Base-by-base conservation (phyloP, 1,140 invertebrate species). In the Diploscapter pachys region DNA sequence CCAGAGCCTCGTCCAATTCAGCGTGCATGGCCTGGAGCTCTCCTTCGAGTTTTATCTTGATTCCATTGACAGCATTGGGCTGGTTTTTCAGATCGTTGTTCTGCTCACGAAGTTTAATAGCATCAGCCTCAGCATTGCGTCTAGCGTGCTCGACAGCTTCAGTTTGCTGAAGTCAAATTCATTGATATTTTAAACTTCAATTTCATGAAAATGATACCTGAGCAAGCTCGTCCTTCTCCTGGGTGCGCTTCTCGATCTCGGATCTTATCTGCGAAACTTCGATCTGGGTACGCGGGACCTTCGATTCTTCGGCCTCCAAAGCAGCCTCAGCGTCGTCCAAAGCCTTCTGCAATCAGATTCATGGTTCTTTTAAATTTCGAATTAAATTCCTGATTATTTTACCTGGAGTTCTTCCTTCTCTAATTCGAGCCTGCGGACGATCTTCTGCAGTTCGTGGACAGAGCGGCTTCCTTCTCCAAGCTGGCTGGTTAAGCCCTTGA, bases 391-490 rank as follows among this genome's bases (percentile, higher is more conserved):
- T n/a, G n/a, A n/a, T n/a, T n/a, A n/a, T n/a, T n/a, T n/a, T n/a
- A n/a, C n/a, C n/a, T n/a, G 95, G 4, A 99, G 91, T 86, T 99
- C 96, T 86, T 98, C 95, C 89, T 99, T 99, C 88, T 99, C 96
- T 86, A 95, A 93, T 89, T 99, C 96, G 5, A 86, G 64, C 80
- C 96, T 93, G 87, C 97, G 98, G 85, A 95, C 92, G 78, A 94
- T 92, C 90, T 99, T 99, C 87, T 99, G 96, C 82, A 98, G 92
- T 89, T 99, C 96, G 87, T 99, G 96, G 81, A 98, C 95, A 71
- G 85, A 87, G 65, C 88, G 81, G 81, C 96, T 96, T 90, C 96
- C 96, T 89, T 99, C 96, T 83, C 94, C 93, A 81, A 99, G 93
- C 88, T 99, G 96, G 89, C 99, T 96, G 83, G 97, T 91, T 67